Evolutionary conservation across 1,140 invertebrate genomes (phyloP), one percentile per base, ranked within the genome.

Genomic region (Drosophila athabasca): DNA sequence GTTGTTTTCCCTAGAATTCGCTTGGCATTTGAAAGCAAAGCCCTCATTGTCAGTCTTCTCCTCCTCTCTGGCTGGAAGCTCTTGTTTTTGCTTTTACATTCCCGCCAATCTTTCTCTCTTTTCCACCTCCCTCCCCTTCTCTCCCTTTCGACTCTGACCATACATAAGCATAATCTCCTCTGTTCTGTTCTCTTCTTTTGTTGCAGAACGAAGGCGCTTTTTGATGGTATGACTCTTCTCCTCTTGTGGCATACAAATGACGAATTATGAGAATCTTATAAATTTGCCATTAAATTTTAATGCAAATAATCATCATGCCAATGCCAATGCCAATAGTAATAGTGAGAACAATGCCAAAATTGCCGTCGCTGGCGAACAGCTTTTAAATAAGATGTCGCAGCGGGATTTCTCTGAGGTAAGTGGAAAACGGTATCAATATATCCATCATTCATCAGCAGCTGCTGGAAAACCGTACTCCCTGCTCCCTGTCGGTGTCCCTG

Each of bases 221-320:
- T 13, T 39, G 35, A 39, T 39, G 35, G 35, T 39, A 85, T 81
- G 81, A 66, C 58, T 65, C 35, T 43, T 35, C 44, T 67, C 17
- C 17, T 59, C 53, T 60, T 64, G 61, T 76, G 69, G 83, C 83
- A 79, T 87, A 87, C 81, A 87, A 87, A 90, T 90, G 90, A 90
- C 90, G 90, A 90, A 90, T 89, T 90, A 90, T 90, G 90, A 90
- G 79, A 90, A 90, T 74, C 75, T 90, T 80, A 79, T 90, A 70
- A 90, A 90, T 81, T 84, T 90, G 76, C 90, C 90, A 89, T 77
- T 90, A 70, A 87, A 87, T 74, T 88, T 89, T 87, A 87, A 88
- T 84, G 80, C 80, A 85, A 84, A 84, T 79, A 82, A 76, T 81
- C 57, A 76, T 81, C 61, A 76, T 80, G 61, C 61, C 62, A 62